Evolutionary conservation across 1,140 invertebrate species (phyloP), one percentile per base, ranked within the genome.

Genomic region (Paracyclopina nana): DNA sequence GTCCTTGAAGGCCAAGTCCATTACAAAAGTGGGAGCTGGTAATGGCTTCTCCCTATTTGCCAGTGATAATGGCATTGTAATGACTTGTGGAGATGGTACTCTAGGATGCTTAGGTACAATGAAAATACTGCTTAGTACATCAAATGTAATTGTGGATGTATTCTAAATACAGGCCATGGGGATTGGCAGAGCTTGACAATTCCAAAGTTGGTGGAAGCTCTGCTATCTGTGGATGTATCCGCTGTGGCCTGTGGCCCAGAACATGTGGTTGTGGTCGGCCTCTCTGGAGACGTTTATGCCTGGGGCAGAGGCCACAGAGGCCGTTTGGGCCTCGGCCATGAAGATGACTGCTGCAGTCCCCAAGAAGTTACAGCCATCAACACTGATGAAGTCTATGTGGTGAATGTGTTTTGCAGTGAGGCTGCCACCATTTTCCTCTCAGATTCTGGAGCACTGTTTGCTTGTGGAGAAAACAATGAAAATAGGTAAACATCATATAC

Each of bases 291-390:
- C 30, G 67, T 80, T 6, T 80, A 73, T 59, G 65, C 73, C 12
- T 83, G 80, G 79, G 80, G 80, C 6, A 64, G 68, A 48, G 76
- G 74, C 28, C 58, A 68, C 30, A 59, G 68, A 51, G 79, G 79
- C 1, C 68, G 75, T 51, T 63, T 81, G 1, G 79, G 78, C 1
- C 65, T 74, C 9, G 76, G 75, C 8, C 67, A 66, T 43, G 67
- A 73, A 54, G 69, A 76, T 53, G 68, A 71, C 55, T 62, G 66
- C 62, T 68, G 50, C 20, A 29, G 30, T 38, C 45, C 49, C 25
- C 29, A 54, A 12, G 63, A 57, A 26, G 56, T 63, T 46, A n/a
- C n/a, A n/a, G 62, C 74, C 6, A 55, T 61, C n/a, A 56, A 72
- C 1, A 61, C 67, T 30, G 63, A 67, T 9, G 65, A 68, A 28